These are phyloP conservation scores for Stomatorhinus ivindoensis DNA, from an alignment of 2,113 vertebrate species.

Conservation along the genomic window DNA sequence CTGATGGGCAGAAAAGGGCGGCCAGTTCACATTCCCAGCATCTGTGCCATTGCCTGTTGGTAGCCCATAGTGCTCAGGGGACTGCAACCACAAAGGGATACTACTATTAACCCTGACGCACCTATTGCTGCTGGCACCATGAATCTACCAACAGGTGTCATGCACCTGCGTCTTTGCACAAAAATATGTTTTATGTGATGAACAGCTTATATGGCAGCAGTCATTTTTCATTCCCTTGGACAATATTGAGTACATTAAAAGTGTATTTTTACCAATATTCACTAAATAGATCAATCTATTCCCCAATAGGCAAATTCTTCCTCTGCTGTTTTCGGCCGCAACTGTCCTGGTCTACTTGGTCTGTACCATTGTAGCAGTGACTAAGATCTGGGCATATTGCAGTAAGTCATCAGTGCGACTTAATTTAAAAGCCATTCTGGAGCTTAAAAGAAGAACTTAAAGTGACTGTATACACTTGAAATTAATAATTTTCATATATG, in stretches of 20 bases:
- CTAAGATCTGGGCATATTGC: background rate
- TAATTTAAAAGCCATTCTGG: background rate
- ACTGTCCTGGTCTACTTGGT: background rate
- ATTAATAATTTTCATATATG: background rate
- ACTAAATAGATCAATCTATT: background rate
- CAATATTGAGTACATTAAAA: background rate
- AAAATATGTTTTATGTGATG: background rate
- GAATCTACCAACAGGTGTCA: background rate
- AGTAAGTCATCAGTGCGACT: background rate
- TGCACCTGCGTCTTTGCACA: background rate
- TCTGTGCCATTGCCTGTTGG: background rate
- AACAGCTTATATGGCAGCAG: background rate
- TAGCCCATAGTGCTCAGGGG: background rate
- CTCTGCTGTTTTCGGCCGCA: background rate
- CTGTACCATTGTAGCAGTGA: background rate
- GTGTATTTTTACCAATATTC: background rate
- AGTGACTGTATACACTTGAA: background rate
- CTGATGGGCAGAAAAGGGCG: background rate
- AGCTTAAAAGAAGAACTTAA: background rate
- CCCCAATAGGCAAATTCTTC: background rate
- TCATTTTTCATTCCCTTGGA: background rate
- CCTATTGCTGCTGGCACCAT: background rate
- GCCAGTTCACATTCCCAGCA: background rate
- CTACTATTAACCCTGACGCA: background rate
- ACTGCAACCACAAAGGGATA: background rate